Conservation (phyloP, 2,888 invertebrate genomes). For the Tetragonisca angustula region DNA sequence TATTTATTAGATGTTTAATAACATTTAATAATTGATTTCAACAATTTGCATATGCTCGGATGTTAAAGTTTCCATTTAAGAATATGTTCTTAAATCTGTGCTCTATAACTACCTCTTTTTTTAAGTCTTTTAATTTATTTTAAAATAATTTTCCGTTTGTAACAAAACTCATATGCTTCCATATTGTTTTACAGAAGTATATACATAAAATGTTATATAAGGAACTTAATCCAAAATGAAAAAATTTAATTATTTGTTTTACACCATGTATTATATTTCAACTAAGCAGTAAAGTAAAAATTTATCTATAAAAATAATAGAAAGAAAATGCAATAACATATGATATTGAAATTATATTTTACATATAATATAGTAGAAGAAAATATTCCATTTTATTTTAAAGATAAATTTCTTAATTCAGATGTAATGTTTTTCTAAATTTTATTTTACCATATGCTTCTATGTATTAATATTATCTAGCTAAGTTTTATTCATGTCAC, state of each 20-base stretch:
- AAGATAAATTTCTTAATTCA: neutral
- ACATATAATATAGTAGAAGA: slow-evolving; percentile 6
- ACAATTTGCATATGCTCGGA: neutral
- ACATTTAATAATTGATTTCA: slow-evolving; percentile 16
- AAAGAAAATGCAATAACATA: slow-evolving; percentile 30
- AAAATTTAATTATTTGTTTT: slow-evolving; percentile 19
- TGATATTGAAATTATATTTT: neutral
- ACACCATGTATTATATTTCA: neutral
- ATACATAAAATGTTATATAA: slow-evolving; percentile 7
- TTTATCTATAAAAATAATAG: slow-evolving; percentile 1
- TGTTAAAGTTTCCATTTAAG: slow-evolving; percentile 8
- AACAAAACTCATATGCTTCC: slow-evolving; percentile 32
- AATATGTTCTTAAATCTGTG: neutral
- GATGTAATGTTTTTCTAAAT: slow-evolving; percentile 7
- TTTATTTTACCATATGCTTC: neutral
- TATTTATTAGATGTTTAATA: slow-evolving; percentile 19
- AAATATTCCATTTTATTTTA: slow-evolving; percentile 16
- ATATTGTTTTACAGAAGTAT: slow-evolving; percentile 18
- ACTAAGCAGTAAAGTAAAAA: slow-evolving; percentile 1
- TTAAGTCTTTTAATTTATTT: neutral
- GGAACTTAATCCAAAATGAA: neutral
- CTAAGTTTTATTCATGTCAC: slow-evolving; percentile 35
- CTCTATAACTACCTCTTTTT: neutral
- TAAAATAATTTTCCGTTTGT: neutral
- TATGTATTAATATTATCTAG: neutral